Base-by-base conservation (phyloP, 2,113 vertebrate genomes). In the Crotalus horridus region DNA sequence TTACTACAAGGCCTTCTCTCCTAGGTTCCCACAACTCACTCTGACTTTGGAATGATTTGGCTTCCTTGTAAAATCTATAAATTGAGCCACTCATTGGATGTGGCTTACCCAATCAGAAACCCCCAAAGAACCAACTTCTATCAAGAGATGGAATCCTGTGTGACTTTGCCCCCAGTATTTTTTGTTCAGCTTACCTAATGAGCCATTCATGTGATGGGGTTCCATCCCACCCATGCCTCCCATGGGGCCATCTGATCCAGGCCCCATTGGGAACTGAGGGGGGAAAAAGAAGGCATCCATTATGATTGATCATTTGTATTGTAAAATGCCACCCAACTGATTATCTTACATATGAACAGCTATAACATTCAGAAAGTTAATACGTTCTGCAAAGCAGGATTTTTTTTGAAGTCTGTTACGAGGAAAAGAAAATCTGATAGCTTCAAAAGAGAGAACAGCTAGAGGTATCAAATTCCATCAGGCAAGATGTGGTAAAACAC, bases 161-260 rank as follows among this genome's bases (percentile, higher is more conserved):
- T 48, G 8, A 4, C n/a, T 58, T 17, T 59, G 9, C 33, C 9
- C n/a, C 29, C 0, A 53, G 24, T 46, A 6, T 15, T 86, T 59
- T 85, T 0, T 0, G 0, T 11, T 6, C 0, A 1, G 17, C 98
- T 98, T 97, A 98, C 98, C 98, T 98, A 98, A 97, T 0, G 98
- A 98, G 97, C 99, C 99, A 24, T 99, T 99, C 99, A 99, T 99
- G 98, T 99, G 99, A 97, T 99, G 99, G 91, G 99, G 99, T 96
- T 99, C 99, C 99, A 99, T 99, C 95, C 99, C 99, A 0, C 98
- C 98, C 99, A 99, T 99, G 94, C 99, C 99, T 10, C 99, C 99
- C 98, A 99, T 98, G 0, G 99, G 99, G 95, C 99, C 99, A 0
- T 99, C 99, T 0, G 99, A 99, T 96, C 99, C 99, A 0, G 99